These are phyloP conservation scores for Ennomos quercinarius DNA, from an alignment of 2,888 invertebrate genomes.

Conservation along the genomic window DNA sequence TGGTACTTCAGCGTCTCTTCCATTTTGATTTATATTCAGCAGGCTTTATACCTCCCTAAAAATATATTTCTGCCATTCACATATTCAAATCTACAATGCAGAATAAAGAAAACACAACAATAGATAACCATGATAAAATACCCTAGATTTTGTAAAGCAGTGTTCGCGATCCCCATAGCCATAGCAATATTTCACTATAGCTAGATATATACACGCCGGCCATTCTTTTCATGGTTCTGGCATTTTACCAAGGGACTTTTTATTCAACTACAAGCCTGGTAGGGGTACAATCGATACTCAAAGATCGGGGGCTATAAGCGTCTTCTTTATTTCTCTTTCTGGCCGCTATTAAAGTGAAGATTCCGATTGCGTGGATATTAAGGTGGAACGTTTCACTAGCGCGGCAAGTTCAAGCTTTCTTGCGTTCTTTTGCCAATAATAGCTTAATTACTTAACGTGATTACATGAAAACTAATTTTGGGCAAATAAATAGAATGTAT, in stretches of 20 bases:
- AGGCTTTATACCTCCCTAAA: neutral
- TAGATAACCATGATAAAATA: conserved; percentile 23
- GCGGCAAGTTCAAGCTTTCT: no score
- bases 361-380: conserved; percentile 62
- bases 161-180: conserved; percentile 55
- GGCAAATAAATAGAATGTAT: no score
- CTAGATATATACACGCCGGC: conserved; percentile 43
- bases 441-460: no score
- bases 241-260: conserved; percentile 80
- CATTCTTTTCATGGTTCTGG: conserved; percentile 77
- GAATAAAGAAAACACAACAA: conserved; percentile 23
- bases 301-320: conserved; percentile 59
- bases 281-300: conserved; percentile 76
- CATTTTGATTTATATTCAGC: no score
- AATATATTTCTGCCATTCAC: conserved; percentile 3
- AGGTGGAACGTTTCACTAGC: no score
- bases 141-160: conserved; percentile 39
- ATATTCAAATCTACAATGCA: conserved; percentile 17
- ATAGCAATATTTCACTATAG: conserved; percentile 69
- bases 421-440: no score
- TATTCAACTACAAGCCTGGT: conserved; percentile 73
- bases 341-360: conserved; percentile 60
- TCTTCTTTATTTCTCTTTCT: conserved; percentile 63
- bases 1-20: no score
- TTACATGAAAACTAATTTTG: no score